Percentiles rank a stretch among this genome's conserved stretches.
phyloP scores from a whole-genome alignment of 2,888 invertebrate genomes.

The Drosophila acutilabella region DNA sequence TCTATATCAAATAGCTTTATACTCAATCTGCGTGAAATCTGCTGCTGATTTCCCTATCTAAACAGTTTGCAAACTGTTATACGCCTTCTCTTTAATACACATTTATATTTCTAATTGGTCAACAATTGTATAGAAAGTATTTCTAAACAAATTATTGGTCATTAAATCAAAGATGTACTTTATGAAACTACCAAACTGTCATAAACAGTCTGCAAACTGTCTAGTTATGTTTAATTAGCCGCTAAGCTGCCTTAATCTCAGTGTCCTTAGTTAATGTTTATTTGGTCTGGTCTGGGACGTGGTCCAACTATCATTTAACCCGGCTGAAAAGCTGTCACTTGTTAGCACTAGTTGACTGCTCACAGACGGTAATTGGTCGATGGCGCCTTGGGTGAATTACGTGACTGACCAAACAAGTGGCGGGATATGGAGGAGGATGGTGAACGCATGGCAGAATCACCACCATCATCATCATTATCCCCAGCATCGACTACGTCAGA shows the following conservation, averaged over 20 bases:
- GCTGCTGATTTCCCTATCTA: slow-evolving; percentile 6
- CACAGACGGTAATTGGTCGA: slow-evolving; percentile 78
- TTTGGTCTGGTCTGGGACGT: slow-evolving; percentile 39
- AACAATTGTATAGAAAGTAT: neutral
- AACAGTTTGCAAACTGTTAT: slow-evolving; percentile 7
- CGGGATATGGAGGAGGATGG: slow-evolving; percentile 50
- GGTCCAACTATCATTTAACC: slow-evolving; percentile 3
- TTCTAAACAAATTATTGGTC: neutral
- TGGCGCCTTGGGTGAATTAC: slow-evolving; percentile 59
- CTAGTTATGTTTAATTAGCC: slow-evolving; percentile 4
- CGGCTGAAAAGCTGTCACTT: slow-evolving; percentile 8
- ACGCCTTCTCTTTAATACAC: neutral
- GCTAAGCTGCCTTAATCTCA: slow-evolving; percentile 15
- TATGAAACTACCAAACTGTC: neutral
- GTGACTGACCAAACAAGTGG: slow-evolving; percentile 56
- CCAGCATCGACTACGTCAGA: slow-evolving; percentile 46
- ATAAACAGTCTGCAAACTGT: neutral
- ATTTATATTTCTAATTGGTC: too few species aligned
- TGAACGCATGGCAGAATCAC: slow-evolving; percentile 63
- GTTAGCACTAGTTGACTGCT: slow-evolving; percentile 34
- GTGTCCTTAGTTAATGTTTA: slow-evolving; percentile 11
- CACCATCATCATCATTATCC: slow-evolving; percentile 63
- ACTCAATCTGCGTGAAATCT: too few species aligned
- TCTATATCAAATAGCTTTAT: neutral
- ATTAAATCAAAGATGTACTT: neutral